Conservation (phyloP, 1,140 invertebrate species). For the Drosophila subpulchrella region DNA sequence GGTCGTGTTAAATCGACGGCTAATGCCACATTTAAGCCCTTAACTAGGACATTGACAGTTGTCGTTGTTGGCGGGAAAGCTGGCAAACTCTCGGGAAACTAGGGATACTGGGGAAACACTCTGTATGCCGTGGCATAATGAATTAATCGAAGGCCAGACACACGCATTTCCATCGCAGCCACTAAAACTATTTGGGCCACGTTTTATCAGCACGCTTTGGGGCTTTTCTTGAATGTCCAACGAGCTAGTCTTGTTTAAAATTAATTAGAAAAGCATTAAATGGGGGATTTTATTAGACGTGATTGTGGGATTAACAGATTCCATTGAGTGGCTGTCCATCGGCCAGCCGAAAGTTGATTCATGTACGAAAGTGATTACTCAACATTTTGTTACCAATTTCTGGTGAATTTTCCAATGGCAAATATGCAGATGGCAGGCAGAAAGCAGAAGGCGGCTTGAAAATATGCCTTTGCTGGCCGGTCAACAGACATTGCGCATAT, state of each 20-base stretch:
- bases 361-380: slow-evolving; percentile 40
- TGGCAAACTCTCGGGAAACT: neutral
- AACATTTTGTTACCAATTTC: slow-evolving; percentile 26
- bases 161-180: slow-evolving; percentile 54
- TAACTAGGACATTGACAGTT: slow-evolving; percentile 80
- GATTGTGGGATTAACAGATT: slow-evolving; percentile 22
- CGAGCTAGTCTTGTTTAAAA: slow-evolving; percentile 28
- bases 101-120: neutral
- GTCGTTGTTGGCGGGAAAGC: slow-evolving; percentile 40
- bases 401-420: slow-evolving; percentile 14
- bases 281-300: slow-evolving; percentile 7
- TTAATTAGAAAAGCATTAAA: slow-evolving; percentile 45
- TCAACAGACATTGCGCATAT: slow-evolving; percentile 41
- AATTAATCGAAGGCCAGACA: slow-evolving; percentile 73
- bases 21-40: slow-evolving; percentile 78
- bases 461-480: slow-evolving; percentile 31
- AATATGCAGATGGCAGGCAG: slow-evolving; percentile 24
- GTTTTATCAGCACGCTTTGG: slow-evolving; percentile 18
- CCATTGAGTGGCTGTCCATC: slow-evolving; percentile 1
- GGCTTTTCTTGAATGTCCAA: slow-evolving; percentile 29
- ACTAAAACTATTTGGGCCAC: slow-evolving; percentile 40
- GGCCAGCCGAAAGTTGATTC: neutral
- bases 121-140: slow-evolving; percentile 51
- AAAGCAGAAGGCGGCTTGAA: slow-evolving; percentile 5
- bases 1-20: slow-evolving; percentile 73